These are phyloP conservation scores for Aldrovandia affinis DNA, from an alignment of 2,797 vertebrate species.

Conservation along the genomic window DNA sequence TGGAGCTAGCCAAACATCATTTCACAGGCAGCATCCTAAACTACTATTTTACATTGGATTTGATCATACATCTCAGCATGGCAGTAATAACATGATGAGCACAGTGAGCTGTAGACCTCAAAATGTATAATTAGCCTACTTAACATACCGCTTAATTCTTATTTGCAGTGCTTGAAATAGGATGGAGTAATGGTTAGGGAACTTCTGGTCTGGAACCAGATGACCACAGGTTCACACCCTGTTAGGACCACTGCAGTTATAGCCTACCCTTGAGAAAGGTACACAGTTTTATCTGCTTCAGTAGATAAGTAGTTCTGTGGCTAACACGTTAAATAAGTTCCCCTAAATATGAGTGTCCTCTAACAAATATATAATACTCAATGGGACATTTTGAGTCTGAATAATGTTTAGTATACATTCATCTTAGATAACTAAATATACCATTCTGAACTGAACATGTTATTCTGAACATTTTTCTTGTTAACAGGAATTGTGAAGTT, in stretches of 20 bases:
- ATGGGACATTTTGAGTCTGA: not conserved
- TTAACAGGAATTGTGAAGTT: not conserved
- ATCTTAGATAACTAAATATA: too few species aligned
- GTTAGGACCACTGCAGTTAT: not conserved
- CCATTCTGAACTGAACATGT: not conserved
- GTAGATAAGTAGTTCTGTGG: not conserved
- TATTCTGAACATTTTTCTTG: not conserved
- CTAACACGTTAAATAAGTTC: not conserved
- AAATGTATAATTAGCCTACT: not conserved
- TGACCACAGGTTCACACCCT: not conserved
- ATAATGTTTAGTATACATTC: too few species aligned
- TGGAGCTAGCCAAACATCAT: not conserved
- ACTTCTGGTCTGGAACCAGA: not conserved
- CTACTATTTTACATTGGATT: not conserved
- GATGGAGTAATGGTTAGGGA: not conserved
- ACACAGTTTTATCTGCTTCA: not conserved
- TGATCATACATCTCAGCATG: not conserved
- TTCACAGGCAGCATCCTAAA: not conserved
- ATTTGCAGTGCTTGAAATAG: not conserved
- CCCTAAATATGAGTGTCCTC: not conserved
- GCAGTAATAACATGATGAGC: not conserved
- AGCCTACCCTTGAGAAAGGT: not conserved
- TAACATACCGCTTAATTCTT: not conserved
- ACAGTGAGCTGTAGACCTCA: not conserved
- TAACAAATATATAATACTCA: not conserved